Percentiles rank a stretch among this genome's conserved stretches.
These are phyloP conservation scores for Lithophane socia DNA, from an alignment of 2,888 invertebrate genomes.

Conservation along the genomic window DNA sequence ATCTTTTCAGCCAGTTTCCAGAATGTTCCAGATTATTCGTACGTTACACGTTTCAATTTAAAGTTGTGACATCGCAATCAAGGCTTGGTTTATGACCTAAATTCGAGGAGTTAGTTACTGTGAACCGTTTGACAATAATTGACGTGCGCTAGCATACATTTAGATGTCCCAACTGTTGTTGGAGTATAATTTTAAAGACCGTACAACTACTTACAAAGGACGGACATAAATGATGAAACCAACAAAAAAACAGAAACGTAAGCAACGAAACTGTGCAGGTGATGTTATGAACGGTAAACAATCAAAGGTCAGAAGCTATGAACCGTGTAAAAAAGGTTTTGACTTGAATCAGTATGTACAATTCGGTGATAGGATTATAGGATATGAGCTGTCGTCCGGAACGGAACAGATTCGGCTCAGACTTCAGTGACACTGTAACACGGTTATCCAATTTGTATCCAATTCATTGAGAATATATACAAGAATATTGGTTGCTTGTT, in stretches of 20 bases:
- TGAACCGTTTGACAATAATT: conserved; percentile 45
- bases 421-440: conserved; percentile 30
- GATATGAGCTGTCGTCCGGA: conserved; percentile 34
- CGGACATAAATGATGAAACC: not conserved
- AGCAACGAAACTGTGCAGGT: conserved; percentile 22
- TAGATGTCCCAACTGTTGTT: conserved; percentile 35
- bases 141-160: conserved; percentile 32
- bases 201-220: not conserved
- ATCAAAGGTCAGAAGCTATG: conserved; percentile 42
- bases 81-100: conserved; percentile 54
- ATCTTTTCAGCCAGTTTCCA: conserved; percentile 20
- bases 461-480: conserved; percentile 10
- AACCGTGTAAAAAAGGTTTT: conserved; percentile 16
- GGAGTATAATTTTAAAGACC: conserved; percentile 26
- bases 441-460: conserved; percentile 33
- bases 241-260: conserved; percentile 19
- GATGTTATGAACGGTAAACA: conserved; percentile 25
- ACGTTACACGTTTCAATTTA: conserved; percentile 51
- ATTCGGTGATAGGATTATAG: conserved; percentile 28
- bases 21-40: conserved; percentile 32
- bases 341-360: conserved; percentile 15
- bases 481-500: conserved; percentile 8
- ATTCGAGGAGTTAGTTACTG: conserved; percentile 41
- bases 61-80: conserved; percentile 61
- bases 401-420: conserved; percentile 12